Percentiles rank a stretch among this genome's conserved stretches.
Conservation (phyloP, 2,797 vertebrate genomes). For the Harpagifer antarcticus region DNA sequence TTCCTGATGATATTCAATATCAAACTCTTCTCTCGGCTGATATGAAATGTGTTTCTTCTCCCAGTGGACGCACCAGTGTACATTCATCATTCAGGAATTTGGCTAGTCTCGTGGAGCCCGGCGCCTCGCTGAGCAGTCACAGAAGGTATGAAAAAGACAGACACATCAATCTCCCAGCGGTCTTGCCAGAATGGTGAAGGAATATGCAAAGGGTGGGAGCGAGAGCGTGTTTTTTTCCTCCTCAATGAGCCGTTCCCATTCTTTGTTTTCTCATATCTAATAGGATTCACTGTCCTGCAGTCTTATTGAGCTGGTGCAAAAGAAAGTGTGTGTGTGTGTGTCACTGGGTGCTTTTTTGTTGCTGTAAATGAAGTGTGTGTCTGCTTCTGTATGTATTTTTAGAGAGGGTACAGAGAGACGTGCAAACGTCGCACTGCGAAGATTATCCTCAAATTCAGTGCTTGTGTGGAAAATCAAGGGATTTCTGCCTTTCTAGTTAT, state of each 20-base stretch:
- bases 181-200: conserved; percentile 68
- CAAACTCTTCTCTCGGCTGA: conserved; percentile 65
- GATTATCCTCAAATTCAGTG: conserved; percentile 71
- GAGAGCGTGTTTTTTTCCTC: conserved; percentile 52
- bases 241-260: conserved; percentile 66
- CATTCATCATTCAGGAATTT: conserved; percentile 82
- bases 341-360: conserved; percentile 20
- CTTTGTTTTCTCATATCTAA: conserved; percentile 73
- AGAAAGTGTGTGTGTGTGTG: too few species aligned
- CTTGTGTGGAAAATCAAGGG: conserved; percentile 65
- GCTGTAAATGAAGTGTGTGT: conserved; percentile 30
- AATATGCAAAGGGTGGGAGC: conserved; percentile 65
- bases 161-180: conserved; percentile 78
- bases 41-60: conserved; percentile 73
- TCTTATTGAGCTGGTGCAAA: conserved; percentile 53
- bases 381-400: conserved; percentile 50
- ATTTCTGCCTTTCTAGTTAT: conserved; percentile 55
- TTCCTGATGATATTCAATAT: conserved; percentile 82
- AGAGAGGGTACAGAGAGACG: conserved; percentile 38
- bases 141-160: conserved; percentile 78
- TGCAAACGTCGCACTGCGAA: conserved; percentile 44
- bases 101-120: conserved; percentile 62
- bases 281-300: conserved; percentile 64
- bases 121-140: conserved; percentile 72
- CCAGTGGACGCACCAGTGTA: conserved; percentile 57